Conservation (phyloP, 2,888 invertebrate genomes). For the Amphimallon solstitiale region DNA sequence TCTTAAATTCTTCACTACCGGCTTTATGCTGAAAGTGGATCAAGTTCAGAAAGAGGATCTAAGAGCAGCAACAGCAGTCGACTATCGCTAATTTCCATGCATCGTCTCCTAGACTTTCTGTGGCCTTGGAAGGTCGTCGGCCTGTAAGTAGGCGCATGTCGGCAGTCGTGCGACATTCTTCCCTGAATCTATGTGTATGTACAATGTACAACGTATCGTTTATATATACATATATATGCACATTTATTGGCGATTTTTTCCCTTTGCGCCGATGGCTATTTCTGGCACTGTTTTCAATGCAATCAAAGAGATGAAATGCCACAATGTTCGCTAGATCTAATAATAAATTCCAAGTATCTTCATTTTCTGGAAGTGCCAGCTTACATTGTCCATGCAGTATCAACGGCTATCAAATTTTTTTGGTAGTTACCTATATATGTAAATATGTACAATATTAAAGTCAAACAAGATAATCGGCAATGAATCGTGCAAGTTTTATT, state of each 20-base stretch:
- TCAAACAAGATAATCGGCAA: no score
- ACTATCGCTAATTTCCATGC: conserved; percentile 47
- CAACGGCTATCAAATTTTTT: no score
- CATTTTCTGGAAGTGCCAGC: no score
- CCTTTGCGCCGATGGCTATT: no score
- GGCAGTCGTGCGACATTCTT: conserved; percentile 26
- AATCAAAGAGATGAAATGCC: no score
- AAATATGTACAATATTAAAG: no score
- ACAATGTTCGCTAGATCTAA: no score
- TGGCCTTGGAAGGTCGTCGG: conserved; percentile 48
- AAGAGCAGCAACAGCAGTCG: conserved; percentile 31
- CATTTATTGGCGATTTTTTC: neutral
- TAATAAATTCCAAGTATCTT: no score
- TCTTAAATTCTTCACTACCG: neutral
- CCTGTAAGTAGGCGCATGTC: conserved; percentile 45
- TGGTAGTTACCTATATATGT: no score
- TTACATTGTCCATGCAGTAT: no score
- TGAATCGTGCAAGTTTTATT: no score
- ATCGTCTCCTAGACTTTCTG: conserved; percentile 46
- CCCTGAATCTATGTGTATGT: conserved; percentile 18
- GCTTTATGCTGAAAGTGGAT: conserved; percentile 45
- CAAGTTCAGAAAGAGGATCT: conserved; percentile 50
- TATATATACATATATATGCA: conserved; percentile 7
- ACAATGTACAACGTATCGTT: conserved; percentile 5
- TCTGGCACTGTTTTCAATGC: no score